These are phyloP conservation scores for Columba livia DNA, from an alignment of 2,113 vertebrate genomes.

Conservation along the genomic window DNA sequence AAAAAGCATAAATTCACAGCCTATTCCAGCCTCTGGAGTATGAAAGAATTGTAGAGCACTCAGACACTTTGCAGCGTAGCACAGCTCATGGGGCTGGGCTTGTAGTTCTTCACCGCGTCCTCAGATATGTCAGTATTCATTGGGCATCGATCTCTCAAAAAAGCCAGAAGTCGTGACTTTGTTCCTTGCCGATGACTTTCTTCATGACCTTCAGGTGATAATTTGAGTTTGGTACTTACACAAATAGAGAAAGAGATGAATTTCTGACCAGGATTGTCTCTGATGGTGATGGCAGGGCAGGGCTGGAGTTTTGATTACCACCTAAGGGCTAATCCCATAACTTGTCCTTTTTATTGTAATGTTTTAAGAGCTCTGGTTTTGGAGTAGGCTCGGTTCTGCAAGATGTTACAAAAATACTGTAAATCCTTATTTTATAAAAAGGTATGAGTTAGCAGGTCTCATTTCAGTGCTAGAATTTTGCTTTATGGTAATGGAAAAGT, in stretches of 20 bases:
- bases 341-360: neutral
- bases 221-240: neutral
- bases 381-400: neutral
- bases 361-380: neutral
- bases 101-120: neutral
- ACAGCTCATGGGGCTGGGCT: neutral
- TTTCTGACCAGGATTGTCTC: neutral
- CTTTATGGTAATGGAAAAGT: neutral
- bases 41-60: neutral
- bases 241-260: neutral
- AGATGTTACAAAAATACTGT: neutral
- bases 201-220: neutral
- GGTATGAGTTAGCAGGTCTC: neutral
- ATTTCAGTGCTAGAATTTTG: neutral
- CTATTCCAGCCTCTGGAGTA: neutral
- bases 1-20: conserved; percentile 24
- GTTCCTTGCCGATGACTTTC: neutral
- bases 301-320: neutral
- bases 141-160: neutral
- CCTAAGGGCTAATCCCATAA: neutral
- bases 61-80: neutral
- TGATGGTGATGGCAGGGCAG: neutral
- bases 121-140: neutral
- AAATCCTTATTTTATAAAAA: neutral
- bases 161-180: neutral